phyloP scores from a whole-genome alignment of 2,888 invertebrate genomes.

The Xestobium rufovillosum region DNA sequence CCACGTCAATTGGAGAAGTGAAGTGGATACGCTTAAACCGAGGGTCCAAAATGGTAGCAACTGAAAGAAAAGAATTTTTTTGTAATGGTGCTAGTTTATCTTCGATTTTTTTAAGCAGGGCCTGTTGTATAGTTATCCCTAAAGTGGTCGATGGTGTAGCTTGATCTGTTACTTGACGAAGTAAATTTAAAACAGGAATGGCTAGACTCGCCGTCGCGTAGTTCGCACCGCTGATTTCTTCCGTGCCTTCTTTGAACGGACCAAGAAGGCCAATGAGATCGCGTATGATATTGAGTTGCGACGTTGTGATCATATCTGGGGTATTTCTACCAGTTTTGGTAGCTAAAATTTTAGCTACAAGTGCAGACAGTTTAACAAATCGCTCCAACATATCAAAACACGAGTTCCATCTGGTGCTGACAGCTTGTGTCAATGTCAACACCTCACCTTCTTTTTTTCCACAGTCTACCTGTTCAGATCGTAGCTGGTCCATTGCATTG shows the following conservation, averaged over 20 bases:
- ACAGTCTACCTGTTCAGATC: no score
- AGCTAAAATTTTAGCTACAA: constrained; percentile 16
- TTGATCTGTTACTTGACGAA: constrained; percentile 19
- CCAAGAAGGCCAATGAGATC: constrained; percentile 25
- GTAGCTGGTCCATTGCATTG: constrained; percentile 28
- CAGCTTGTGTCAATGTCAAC: constrained; percentile 14
- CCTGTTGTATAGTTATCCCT: constrained; percentile 16
- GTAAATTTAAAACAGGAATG: constrained; percentile 22
- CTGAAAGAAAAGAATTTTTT: constrained; percentile 19
- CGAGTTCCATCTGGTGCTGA: constrained; percentile 16
- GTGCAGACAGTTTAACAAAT: constrained; percentile 10
- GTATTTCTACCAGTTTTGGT: constrained; percentile 12
- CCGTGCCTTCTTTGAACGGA: constrained; percentile 25
- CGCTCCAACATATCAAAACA: constrained; percentile 14
- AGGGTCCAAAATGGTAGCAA: constrained; percentile 26
- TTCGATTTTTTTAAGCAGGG: constrained; percentile 15
- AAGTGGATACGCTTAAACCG: constrained; percentile 25
- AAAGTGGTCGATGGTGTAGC: constrained; percentile 16
- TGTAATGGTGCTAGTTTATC: no score
- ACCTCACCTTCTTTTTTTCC: constrained; percentile 16
- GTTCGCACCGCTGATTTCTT: constrained; percentile 26
- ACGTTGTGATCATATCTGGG: constrained; percentile 24
- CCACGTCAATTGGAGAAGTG: no score
- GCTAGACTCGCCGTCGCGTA: constrained; percentile 26
- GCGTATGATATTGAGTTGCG: constrained; percentile 24